A percentile compares a stretch with the other conserved stretches of the same genome.
phyloP scores from a whole-genome alignment of 2,888 invertebrate species.

The Stegophylla sp. region DNA sequence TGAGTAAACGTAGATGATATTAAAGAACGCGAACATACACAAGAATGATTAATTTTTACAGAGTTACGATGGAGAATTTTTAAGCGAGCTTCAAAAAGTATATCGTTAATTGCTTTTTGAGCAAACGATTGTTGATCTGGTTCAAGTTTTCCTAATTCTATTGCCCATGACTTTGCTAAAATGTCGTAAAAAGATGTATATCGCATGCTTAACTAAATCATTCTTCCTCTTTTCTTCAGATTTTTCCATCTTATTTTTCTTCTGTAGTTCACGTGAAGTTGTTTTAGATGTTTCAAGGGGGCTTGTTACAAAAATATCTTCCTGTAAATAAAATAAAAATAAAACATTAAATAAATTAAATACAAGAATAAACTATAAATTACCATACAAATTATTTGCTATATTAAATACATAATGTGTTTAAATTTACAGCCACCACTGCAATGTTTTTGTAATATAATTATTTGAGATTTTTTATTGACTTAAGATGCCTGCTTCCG shows the following conservation, averaged over 20 bases:
- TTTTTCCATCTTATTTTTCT: constrained; percentile 28
- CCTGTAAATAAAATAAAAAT: constrained; percentile 27
- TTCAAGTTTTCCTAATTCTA: constrained; percentile 35
- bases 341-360: constrained; percentile 17
- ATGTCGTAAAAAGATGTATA: constrained; percentile 20
- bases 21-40: constrained; percentile 3
- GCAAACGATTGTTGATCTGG: constrained; percentile 34
- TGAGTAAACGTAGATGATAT: constrained; percentile 7
- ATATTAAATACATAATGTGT: too few species aligned
- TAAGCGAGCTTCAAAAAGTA: constrained; percentile 40
- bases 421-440: too few species aligned
- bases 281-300: background rate
- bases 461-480: constrained; percentile 20
- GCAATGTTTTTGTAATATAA: background rate
- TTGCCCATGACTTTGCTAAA: constrained; percentile 34
- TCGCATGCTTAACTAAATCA: constrained; percentile 35
- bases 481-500: constrained; percentile 36
- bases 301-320: background rate
- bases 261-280: constrained; percentile 12
- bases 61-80: constrained; percentile 37
- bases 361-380: constrained; percentile 13
- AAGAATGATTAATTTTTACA: constrained; percentile 29
- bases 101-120: constrained; percentile 26
- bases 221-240: constrained; percentile 41
- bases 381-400: too few species aligned